Percentiles rank a stretch among this genome's conserved stretches.
Conservation (phyloP, 2,888 invertebrate genomes). For the Noctua janthe region DNA sequence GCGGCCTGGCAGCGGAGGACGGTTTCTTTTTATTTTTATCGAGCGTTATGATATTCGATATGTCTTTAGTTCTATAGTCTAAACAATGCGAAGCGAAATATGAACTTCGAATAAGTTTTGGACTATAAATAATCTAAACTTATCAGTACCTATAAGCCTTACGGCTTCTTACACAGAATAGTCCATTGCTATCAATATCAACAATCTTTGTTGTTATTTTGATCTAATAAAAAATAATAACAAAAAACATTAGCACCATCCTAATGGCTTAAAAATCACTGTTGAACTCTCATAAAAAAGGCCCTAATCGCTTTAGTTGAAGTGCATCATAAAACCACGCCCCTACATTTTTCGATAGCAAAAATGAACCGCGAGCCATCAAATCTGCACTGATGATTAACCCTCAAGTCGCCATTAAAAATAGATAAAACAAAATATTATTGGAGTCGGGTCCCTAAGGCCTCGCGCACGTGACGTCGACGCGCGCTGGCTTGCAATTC, state of each 20-base stretch:
- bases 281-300: slow-evolving; percentile 49
- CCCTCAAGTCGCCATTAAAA: slow-evolving; percentile 86
- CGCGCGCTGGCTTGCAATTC: slow-evolving; percentile 82
- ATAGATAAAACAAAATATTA: slow-evolving; percentile 88
- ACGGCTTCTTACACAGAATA: background rate
- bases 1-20: slow-evolving; percentile 36
- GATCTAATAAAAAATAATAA: slow-evolving; percentile 38
- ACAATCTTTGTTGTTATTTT: background rate
- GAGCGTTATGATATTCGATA: slow-evolving; percentile 53
- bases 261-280: slow-evolving; percentile 51
- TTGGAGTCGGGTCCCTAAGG: slow-evolving; percentile 78
- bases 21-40: slow-evolving; percentile 45
- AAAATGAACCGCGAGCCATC: slow-evolving; percentile 77
- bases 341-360: slow-evolving; percentile 63
- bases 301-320: slow-evolving; percentile 63
- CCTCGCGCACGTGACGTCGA: slow-evolving; percentile 78
- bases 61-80: slow-evolving; percentile 33
- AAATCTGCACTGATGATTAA: slow-evolving; percentile 84
- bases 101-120: slow-evolving; percentile 17
- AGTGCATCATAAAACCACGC: slow-evolving; percentile 63
- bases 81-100: slow-evolving; percentile 42
- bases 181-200: background rate
- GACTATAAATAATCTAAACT: background rate
- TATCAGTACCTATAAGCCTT: slow-evolving; percentile 2
- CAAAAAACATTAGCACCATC: slow-evolving; percentile 31